Conservation (phyloP, 2,113 vertebrate species). For the Ammodytes marinus region DNA sequence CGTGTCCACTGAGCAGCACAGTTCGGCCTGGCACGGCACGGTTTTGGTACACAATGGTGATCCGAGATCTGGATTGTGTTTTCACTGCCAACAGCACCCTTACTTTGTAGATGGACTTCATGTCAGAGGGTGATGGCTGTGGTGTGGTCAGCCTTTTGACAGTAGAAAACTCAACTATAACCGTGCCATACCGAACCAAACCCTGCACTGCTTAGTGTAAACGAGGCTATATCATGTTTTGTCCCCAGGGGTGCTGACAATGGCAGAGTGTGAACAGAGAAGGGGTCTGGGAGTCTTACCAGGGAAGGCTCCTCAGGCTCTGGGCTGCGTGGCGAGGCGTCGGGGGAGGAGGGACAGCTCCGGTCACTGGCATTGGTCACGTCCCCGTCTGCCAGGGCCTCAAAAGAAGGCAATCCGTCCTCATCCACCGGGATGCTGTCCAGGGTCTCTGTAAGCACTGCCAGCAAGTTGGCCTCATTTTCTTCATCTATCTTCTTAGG, state of each 20-base stretch:
- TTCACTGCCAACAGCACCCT: no score
- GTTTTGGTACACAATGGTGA: no score
- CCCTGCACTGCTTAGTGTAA: no score
- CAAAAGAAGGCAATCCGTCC: constrained; percentile 99
- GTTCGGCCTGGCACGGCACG: no score
- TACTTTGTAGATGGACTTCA: no score
- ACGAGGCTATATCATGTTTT: neutral
- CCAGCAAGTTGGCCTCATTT: constrained; percentile 99
- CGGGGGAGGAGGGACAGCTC: constrained; percentile 94
- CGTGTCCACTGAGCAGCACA: no score
- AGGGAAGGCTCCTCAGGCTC: constrained; percentile 98
- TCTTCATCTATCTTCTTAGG: constrained; percentile 99
- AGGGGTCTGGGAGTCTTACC: constrained; percentile 89
- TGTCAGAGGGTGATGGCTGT: no score
- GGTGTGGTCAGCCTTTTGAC: no score
- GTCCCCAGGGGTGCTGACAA: constrained; percentile 12
- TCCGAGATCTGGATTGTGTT: no score
- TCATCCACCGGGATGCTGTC: constrained; percentile 99
- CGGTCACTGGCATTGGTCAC: constrained; percentile 96
- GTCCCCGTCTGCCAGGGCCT: constrained; percentile 98
- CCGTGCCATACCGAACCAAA: no score
- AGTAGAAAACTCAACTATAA: no score
- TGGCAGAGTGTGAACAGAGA: neutral
- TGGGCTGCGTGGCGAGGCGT: constrained; percentile 92
- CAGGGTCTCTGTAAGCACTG: constrained; percentile 98